Base-by-base conservation (phyloP, 2,888 invertebrate species). In the Calameuta filiformis region DNA sequence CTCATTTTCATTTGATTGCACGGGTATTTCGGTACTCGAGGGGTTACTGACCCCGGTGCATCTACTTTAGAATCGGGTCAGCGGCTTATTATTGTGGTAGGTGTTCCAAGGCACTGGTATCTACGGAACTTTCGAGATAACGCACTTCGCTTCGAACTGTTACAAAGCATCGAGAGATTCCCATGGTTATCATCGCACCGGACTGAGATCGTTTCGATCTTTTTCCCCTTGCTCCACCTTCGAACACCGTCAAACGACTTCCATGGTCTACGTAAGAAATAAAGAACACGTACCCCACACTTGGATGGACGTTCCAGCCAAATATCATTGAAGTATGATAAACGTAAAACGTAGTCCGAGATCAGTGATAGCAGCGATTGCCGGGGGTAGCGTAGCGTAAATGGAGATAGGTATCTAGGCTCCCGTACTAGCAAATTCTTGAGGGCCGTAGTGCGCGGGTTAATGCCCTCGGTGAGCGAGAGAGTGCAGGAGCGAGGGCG, bases 1-100 rank as follows among this genome's bases (percentile, higher is more conserved):
- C 91, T 91, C 91, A 91, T 91, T 91, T 91, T 91, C 91, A 89
- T 91, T 91, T 90, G 90, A 91, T 91, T 90, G 91, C 91, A 85
- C 90, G 84, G 84, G 86, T 90, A 90, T 90, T 89, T 90, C 87
- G 88, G 90, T 84, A 82, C 86, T 71, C 79, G 76, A 82, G 89
- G 83, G 91, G 90, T 91, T 88, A 90, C 85, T 89, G 90, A 91
- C 90, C 91, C 79, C 79, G 84, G 87, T 88, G 89, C 88, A 91
- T 91, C 91, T 90, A 90, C 89, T 90, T 89, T 90, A 85, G 89
- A 90, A 90, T 90, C 89, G 87, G 91, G 91, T 91, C 90, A 90
- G 85, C 83, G 86, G 90, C 89, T 90, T 90, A 91, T 91, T 91
- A 91, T 91, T 90, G 90, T 87, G 89, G 89, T 90, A 90, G 89